Percentiles rank a stretch among this genome's conserved stretches.
Evolutionary conservation across 2,113 vertebrate genomes (phyloP).

Genomic region (Istiophorus platypterus): DNA sequence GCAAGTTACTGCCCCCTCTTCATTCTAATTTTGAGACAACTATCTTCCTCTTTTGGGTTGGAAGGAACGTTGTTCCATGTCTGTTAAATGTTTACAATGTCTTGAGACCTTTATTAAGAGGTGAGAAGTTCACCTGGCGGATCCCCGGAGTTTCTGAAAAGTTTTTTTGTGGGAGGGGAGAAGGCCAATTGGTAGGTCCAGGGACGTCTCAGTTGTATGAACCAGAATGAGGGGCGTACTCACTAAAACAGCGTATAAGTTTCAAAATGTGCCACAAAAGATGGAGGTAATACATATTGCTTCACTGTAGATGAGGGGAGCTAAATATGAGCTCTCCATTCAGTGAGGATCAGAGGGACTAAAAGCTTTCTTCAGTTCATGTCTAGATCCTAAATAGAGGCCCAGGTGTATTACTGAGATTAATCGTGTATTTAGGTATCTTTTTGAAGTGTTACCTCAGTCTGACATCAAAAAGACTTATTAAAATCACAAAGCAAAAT

Average conservation of each 20-base stretch:
- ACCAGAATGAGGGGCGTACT: too few relatives aligned
- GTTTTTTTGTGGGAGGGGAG: too few relatives aligned
- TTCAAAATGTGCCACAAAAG: constrained; percentile 17
- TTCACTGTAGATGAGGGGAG: not conserved
- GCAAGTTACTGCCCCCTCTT: too few relatives aligned
- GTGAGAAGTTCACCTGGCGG: too few relatives aligned
- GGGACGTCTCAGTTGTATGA: too few relatives aligned
- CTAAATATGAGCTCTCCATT: not conserved
- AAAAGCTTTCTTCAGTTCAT: not conserved
- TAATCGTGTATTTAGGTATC: constrained; percentile 3
- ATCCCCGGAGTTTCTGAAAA: too few relatives aligned
- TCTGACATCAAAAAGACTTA: constrained; percentile 12
- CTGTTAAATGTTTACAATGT: too few relatives aligned
- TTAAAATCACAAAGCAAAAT: constrained; percentile 35
- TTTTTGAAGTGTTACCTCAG: not conserved
- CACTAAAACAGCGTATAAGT: not conserved
- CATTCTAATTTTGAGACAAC: too few relatives aligned
- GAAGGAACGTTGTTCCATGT: too few relatives aligned
- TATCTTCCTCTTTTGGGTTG: too few relatives aligned
- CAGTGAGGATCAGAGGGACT: not conserved
- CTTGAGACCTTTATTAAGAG: too few relatives aligned
- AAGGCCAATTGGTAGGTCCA: too few relatives aligned
- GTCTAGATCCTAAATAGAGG: constrained; percentile 14
- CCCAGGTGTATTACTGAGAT: not conserved
- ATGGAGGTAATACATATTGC: not conserved